These are phyloP conservation scores for Mesoclemmys tuberculata DNA, from an alignment of 2,113 vertebrate species.

Conservation along the genomic window DNA sequence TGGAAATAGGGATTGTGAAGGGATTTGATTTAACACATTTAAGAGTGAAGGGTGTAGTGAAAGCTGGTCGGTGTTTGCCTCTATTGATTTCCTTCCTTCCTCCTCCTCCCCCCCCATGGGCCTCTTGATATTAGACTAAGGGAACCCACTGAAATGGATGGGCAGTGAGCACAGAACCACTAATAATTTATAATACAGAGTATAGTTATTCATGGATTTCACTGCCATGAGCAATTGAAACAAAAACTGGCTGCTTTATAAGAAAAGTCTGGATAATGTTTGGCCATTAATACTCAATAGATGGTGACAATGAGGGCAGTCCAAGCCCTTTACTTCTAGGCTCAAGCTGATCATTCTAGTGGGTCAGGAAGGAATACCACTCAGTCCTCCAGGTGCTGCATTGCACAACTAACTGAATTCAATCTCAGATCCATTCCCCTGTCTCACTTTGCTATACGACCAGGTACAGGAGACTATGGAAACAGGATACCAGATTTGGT, in stretches of 20 bases:
- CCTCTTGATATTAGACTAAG: neutral
- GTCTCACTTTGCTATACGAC: neutral
- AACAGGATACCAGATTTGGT: neutral
- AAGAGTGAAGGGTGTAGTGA: neutral
- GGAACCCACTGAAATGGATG: neutral
- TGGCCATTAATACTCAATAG: neutral
- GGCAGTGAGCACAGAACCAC: neutral
- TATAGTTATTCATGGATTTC: neutral
- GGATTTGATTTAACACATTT: neutral
- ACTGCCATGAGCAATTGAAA: neutral
- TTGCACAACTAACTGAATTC: neutral
- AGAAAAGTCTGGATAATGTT: neutral
- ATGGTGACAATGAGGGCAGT: neutral
- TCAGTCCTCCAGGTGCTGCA: rapidly evolving
- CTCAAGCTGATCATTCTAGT: neutral
- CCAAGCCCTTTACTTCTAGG: neutral
- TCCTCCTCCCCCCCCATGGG: neutral
- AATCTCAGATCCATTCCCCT: neutral
- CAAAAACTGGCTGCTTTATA: neutral
- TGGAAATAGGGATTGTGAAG: neutral
- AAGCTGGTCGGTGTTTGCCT: neutral
- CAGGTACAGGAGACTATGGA: neutral
- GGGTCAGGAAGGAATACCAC: rapidly evolving
- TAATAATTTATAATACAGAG: neutral
- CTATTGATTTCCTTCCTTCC: neutral